Percentiles rank a stretch among this genome's conserved stretches.
These are phyloP conservation scores for Drosophila trapezifrons DNA, from an alignment of 1,140 invertebrate genomes.

Conservation along the genomic window DNA sequence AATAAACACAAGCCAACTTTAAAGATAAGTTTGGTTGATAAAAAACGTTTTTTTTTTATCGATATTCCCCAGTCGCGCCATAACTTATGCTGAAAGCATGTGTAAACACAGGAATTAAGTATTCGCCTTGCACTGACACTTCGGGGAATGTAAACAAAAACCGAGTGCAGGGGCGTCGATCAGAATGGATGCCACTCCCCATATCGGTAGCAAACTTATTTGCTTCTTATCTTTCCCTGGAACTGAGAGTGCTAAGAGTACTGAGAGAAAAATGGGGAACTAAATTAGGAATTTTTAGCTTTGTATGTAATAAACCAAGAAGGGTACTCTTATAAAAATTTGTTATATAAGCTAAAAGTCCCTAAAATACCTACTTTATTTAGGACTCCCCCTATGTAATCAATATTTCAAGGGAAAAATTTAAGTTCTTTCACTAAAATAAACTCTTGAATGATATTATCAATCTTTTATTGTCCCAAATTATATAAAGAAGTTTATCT, in stretches of 20 bases:
- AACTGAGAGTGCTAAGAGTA: slow-evolving; percentile 7
- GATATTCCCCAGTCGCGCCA: slow-evolving; percentile 19
- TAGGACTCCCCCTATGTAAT: no score
- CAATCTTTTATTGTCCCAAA: no score
- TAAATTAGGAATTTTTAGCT: no score
- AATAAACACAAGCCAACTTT: background rate
- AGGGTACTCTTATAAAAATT: no score
- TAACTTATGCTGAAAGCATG: slow-evolving; percentile 19
- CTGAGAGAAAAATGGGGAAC: background rate
- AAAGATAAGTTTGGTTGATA: slow-evolving; percentile 29
- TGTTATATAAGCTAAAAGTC: no score
- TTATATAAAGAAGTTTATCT: no score
- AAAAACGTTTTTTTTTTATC: slow-evolving; percentile 1
- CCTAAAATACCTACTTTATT: no score
- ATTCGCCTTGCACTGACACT: slow-evolving; percentile 13
- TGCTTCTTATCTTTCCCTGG: slow-evolving; percentile 12
- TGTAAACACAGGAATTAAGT: slow-evolving; percentile 40
- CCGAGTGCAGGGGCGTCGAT: slow-evolving; percentile 6
- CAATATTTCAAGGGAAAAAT: no score
- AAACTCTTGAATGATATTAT: no score
- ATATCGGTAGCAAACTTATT: slow-evolving; percentile 11
- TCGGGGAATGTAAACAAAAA: slow-evolving; percentile 32
- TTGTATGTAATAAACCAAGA: no score
- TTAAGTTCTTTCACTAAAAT: no score
- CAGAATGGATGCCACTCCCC: slow-evolving; percentile 2